Base-by-base conservation (phyloP, 1,140 invertebrate genomes). In the Tetragonula clypearis region DNA sequence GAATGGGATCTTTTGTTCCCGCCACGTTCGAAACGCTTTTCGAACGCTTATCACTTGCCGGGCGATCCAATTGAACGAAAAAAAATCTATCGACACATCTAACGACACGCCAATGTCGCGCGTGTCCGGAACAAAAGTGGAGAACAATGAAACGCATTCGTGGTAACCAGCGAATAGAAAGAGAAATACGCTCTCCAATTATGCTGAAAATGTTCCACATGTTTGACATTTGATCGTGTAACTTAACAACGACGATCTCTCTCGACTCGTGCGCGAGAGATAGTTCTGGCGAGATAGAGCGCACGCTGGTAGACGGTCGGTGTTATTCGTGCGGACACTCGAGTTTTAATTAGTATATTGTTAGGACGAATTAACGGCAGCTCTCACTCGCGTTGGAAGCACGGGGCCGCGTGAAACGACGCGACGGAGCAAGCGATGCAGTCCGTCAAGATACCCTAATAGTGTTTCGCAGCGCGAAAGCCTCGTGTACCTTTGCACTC, bases 271-370 rank as follows among this genome's bases (percentile, higher is more conserved):
- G 55, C 21, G 8, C 41, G 41, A 49, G 17, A 58, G 21, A 58
- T 35, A 30, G 73, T 75, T 75, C 41, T 49, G 14, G 3, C 4
- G 30, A 49, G 41, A 49, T 62, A n/a, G 23, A 62, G 12, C 5
- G 60, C n/a, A n/a, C 60, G 11, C 11, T n/a, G 41, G 60, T 62
- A 78, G 55, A 26, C 26, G 41, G 66, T 79, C n/a, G 41, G 49
- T 41, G 49, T 66, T 55, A 79, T 56, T 71, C 11, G 56, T 15
- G 21, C n/a, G 23, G 21, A 26, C 12, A 35, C 5, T 2, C 21
- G 56, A 79, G 30, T 79, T 79, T 53, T 69, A 79, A 79, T 79
- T 68, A 49, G 73, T 66, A 15, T 49, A 83, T 30, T 55, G 26
- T 77, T 77, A 58, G 66, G 30, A 49, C 21, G 66, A 81, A 49